Conservation (phyloP, 2,888 invertebrate species). For the Tenthredo scrophulariae region DNA sequence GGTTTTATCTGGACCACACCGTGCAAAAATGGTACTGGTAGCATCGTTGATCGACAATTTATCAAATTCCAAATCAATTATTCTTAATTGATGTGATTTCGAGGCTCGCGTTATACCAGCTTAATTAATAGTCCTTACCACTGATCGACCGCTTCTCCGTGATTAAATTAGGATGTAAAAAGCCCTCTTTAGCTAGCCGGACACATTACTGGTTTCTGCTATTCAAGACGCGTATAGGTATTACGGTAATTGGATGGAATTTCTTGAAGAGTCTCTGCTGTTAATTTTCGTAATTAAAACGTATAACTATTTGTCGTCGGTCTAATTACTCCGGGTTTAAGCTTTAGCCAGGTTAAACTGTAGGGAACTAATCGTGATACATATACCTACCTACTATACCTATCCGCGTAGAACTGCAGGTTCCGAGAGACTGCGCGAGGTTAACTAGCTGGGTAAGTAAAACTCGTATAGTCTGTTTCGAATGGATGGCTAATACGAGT, state of each 20-base stretch:
- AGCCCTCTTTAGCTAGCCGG: background rate
- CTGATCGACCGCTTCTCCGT: background rate
- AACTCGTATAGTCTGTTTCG: slow-evolving; percentile 3
- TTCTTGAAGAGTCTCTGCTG: background rate
- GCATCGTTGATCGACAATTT: background rate
- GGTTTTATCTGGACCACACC: background rate
- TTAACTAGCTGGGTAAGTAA: slow-evolving; percentile 10
- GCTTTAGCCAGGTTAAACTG: slow-evolving; percentile 38
- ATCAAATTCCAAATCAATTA: background rate
- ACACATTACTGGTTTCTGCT: background rate
- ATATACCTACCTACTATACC: background rate
- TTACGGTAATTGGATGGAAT: slow-evolving; percentile 2
- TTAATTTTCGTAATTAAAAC: slow-evolving; percentile 37
- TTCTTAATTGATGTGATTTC: background rate
- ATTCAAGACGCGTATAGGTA: background rate
- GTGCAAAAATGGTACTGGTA: too few relatives aligned
- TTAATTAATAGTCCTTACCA: background rate
- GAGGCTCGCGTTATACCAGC: background rate
- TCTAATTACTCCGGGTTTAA: slow-evolving; percentile 11
- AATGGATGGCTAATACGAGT: slow-evolving; percentile 39
- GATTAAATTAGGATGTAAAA: background rate
- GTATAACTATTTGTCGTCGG: slow-evolving; percentile 35
- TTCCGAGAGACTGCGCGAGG: slow-evolving; percentile 6
- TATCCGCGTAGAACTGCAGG: background rate
- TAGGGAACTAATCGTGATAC: slow-evolving; percentile 46